Conservation (phyloP, 2,888 invertebrate species). For the Flabesymbios commensalis region DNA sequence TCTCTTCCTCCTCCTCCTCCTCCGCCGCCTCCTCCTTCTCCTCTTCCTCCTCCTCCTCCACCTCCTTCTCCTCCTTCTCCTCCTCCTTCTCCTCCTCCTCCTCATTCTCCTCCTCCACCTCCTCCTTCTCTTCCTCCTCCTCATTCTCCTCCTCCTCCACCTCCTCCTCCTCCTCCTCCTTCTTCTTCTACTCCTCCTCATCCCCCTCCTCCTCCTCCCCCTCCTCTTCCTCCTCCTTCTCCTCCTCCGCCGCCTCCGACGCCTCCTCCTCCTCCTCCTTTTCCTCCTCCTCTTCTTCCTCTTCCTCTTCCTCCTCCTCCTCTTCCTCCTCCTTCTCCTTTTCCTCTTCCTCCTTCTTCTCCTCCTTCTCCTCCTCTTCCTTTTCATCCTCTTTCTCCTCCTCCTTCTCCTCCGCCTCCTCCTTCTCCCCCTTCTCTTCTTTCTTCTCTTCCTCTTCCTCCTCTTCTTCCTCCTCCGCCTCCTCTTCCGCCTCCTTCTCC, state of each 20-base stretch:
- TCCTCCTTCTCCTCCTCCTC: background rate
- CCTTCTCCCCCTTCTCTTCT: background rate
- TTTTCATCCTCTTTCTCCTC: background rate
- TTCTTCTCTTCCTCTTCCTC: background rate
- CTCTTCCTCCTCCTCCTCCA: too few relatives aligned
- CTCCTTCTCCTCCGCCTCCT: background rate
- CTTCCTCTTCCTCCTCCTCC: background rate
- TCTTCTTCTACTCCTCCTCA: background rate
- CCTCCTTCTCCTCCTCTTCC: background rate
- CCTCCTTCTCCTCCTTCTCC: background rate
- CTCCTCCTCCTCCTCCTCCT: background rate
- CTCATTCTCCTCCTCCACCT: background rate
- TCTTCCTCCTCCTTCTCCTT: background rate
- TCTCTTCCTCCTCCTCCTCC: background rate
- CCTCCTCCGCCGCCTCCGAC: background rate
- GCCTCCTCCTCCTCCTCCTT: background rate
- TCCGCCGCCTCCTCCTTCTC: background rate
- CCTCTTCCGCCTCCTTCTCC: background rate
- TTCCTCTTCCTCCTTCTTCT: background rate
- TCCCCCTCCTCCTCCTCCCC: background rate
- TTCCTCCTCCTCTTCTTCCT: background rate
- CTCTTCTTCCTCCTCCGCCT: background rate
- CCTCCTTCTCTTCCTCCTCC: background rate
- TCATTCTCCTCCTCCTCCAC: background rate
- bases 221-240: background rate